These are phyloP conservation scores for Ophiodon elongatus DNA, from an alignment of 2,113 vertebrate species.

Conservation along the genomic window DNA sequence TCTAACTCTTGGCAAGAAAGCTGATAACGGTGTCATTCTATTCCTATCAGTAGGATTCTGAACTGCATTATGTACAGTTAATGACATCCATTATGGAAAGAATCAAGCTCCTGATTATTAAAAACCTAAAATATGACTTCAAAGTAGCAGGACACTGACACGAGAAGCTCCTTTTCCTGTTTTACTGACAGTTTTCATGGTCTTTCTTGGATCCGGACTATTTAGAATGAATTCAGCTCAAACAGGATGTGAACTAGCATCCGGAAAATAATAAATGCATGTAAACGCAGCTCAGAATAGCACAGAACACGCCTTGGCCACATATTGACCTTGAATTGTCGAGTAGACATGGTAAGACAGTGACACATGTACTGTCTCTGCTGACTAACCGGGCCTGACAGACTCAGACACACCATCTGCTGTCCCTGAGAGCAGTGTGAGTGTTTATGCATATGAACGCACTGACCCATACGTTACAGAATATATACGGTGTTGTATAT, in stretches of 20 bases:
- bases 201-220: slow-evolving; percentile 13
- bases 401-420: background rate
- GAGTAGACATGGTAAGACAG: slow-evolving; percentile 8
- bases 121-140: background rate
- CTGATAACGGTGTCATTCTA: background rate
- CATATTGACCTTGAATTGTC: slow-evolving; percentile 52
- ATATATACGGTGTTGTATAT: slow-evolving; percentile 6
- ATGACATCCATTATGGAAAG: background rate
- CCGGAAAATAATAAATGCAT: slow-evolving; percentile 54
- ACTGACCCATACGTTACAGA: slow-evolving; percentile 3
- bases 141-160: background rate
- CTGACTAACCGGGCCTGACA: slow-evolving; percentile 40
- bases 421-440: background rate
- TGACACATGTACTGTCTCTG: slow-evolving; percentile 17
- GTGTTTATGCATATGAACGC: background rate
- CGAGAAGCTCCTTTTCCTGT: slow-evolving; percentile 31
- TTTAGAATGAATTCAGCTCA: slow-evolving; percentile 38
- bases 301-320: slow-evolving; percentile 50
- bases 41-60: background rate
- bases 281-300: slow-evolving; percentile 11
- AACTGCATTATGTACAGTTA: background rate
- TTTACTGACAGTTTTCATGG: slow-evolving; percentile 18
- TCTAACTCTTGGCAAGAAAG: background rate
- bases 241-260: slow-evolving; percentile 48
- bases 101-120: background rate